Evolutionary conservation across 2,888 invertebrate species (phyloP).

Genomic region (Orchestes rusci): DNA sequence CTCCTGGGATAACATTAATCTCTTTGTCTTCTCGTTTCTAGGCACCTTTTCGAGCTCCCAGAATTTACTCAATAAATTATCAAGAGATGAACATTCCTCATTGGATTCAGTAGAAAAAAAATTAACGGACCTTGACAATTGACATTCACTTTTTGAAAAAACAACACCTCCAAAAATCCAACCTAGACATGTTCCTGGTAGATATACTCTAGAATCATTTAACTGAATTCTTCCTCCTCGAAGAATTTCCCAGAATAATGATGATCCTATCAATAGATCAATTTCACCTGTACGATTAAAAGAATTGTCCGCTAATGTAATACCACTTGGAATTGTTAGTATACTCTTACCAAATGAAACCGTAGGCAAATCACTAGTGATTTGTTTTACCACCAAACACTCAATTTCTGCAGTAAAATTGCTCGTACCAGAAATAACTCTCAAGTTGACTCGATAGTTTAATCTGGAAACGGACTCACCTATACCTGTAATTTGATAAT

Average conservation of each 20-base stretch:
- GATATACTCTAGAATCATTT: no score
- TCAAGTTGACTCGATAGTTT: no score
- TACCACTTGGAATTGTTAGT: conserved; percentile 6
- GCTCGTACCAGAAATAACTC: no score
- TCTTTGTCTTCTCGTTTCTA: neutral
- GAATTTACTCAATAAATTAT: no score
- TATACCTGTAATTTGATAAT: conserved; percentile 6
- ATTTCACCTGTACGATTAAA: conserved; percentile 13
- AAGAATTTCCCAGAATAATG: conserved; percentile 14
- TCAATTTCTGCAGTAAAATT: neutral
- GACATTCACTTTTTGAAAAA: neutral
- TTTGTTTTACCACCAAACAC: conserved; percentile 11
- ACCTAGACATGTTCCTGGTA: no score
- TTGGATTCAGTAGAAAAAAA: neutral
- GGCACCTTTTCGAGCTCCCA: neutral
- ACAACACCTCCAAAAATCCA: no score
- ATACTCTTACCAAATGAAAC: conserved; percentile 5
- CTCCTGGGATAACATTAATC: neutral
- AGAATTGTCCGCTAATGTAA: conserved; percentile 14
- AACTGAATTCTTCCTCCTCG: conserved; percentile 2
- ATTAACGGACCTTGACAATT: neutral
- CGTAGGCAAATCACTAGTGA: conserved; percentile 11
- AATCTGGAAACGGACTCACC: conserved; percentile 5
- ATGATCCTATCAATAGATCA: conserved; percentile 14
- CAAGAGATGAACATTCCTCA: neutral